These are phyloP conservation scores for Gadopsis bispinosus DNA, from an alignment of 2,797 vertebrate genomes.

Conservation along the genomic window DNA sequence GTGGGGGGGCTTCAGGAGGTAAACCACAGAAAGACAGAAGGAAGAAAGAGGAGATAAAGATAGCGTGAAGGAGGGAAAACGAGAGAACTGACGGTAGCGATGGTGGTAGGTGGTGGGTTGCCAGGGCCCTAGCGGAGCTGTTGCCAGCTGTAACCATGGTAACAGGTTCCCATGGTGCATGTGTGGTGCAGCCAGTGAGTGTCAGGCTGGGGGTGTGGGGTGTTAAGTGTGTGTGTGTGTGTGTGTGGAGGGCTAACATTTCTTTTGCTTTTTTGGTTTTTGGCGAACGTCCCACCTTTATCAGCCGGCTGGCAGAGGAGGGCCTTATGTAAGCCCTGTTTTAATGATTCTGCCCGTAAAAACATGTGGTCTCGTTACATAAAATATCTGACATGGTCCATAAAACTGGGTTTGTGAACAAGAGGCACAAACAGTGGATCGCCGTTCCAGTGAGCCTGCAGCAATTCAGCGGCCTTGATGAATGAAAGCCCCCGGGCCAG, in stretches of 20 bases:
- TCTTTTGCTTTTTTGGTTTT: constrained; percentile 22
- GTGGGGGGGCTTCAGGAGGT: constrained; percentile 20
- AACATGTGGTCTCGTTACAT: constrained; percentile 48
- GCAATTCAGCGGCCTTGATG: constrained; percentile 58
- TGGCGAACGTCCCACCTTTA: constrained; percentile 66
- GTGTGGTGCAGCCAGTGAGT: constrained; percentile 64
- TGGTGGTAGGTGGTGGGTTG: constrained; percentile 61
- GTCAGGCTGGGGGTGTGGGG: constrained; percentile 51
- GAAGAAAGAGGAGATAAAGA: constrained; percentile 30
- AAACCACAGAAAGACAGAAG: constrained; percentile 16
- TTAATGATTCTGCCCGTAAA: constrained; percentile 45
- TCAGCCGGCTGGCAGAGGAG: constrained; percentile 59
- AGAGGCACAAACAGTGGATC: constrained; percentile 19
- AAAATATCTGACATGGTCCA: constrained; percentile 30
- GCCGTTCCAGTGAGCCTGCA: constrained; percentile 47
- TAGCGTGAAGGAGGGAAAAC: constrained; percentile 31
- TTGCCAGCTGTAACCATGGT: constrained; percentile 81
- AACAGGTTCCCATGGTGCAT: constrained; percentile 74
- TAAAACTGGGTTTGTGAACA: constrained; percentile 30
- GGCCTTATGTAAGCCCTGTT: constrained; percentile 48
- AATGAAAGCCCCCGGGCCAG: constrained; percentile 42
- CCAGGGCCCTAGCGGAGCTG: constrained; percentile 69
- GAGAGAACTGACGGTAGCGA: constrained; percentile 26
- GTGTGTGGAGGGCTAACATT: constrained; percentile 25
- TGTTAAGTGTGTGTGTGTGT: constrained; percentile 48